These are phyloP conservation scores for Drosophila serrata DNA, from an alignment of 1,140 invertebrate species.

Conservation along the genomic window DNA sequence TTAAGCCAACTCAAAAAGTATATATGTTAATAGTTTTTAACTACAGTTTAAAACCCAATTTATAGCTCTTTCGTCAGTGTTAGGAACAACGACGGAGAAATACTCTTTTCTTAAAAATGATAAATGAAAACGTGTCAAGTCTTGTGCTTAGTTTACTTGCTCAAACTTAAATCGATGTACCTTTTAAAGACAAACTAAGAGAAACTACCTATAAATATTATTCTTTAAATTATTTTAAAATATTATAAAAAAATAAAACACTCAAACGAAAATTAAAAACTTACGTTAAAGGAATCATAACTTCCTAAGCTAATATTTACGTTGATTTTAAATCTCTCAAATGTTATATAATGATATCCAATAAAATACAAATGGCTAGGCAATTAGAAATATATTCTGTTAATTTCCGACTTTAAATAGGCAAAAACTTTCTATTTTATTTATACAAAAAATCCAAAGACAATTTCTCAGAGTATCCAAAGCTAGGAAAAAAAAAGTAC, in stretches of 20 bases:
- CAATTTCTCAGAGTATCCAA: constrained; percentile 10
- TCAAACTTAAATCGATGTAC: background rate
- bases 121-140: background rate
- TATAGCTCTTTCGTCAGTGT: constrained; percentile 2
- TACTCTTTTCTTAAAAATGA: constrained; percentile 10
- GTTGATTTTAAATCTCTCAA: background rate
- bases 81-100: background rate
- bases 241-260: too few relatives aligned
- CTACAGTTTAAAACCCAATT: background rate
- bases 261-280: too few relatives aligned
- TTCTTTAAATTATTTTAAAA: too few relatives aligned
- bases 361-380: too few relatives aligned
- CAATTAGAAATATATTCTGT: too few relatives aligned
- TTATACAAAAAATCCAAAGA: background rate
- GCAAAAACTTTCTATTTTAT: background rate
- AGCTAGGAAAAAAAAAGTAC: background rate
- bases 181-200: too few relatives aligned
- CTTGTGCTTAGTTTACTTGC: background rate
- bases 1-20: constrained; percentile 40
- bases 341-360: background rate
- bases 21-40: background rate
- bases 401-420: background rate
- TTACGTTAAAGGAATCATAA: background rate
- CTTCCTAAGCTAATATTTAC: too few relatives aligned
- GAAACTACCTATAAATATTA: too few relatives aligned